Percentiles rank a stretch among this genome's conserved stretches.
phyloP scores from a whole-genome alignment of 2,113 vertebrate genomes.

The Serranochromis macrocephalus region DNA sequence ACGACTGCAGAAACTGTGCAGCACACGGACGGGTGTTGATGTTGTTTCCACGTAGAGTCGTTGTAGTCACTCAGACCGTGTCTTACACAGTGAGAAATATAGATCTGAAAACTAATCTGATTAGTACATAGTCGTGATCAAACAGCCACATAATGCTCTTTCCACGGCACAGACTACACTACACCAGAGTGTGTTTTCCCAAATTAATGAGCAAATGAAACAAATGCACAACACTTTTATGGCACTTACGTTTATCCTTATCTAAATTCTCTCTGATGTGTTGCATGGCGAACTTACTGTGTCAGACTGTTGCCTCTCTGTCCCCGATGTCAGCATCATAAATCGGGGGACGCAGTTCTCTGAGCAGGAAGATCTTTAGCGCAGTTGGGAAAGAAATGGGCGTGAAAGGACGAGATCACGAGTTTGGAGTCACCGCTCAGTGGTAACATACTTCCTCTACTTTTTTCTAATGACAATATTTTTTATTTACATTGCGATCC shows the following conservation, averaged over 20 bases:
- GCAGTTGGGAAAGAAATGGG: neutral
- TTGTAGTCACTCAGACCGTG: neutral
- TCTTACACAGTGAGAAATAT: neutral
- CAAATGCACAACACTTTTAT: neutral
- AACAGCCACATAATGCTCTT: rapidly evolving
- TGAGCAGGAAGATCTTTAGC: neutral
- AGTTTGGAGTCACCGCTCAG: neutral
- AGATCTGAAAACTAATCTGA: neutral
- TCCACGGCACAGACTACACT: neutral
- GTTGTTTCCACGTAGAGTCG: neutral
- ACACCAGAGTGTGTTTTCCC: neutral
- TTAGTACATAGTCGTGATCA: neutral
- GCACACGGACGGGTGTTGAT: neutral
- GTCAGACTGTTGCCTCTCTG: neutral
- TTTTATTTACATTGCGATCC: neutral
- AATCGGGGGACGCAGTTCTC: neutral
- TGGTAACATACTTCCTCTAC: neutral
- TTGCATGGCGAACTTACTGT: neutral
- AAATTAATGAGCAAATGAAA: neutral
- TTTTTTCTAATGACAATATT: rapidly evolving
- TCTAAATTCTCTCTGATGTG: neutral
- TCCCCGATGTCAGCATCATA: neutral
- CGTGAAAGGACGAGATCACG: neutral
- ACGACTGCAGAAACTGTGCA: neutral
- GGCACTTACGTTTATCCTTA: neutral